Evolutionary conservation across 1,140 invertebrate species (phyloP), one percentile per base, ranked within the genome.

Genomic region (Rhopalosiphum padi): DNA sequence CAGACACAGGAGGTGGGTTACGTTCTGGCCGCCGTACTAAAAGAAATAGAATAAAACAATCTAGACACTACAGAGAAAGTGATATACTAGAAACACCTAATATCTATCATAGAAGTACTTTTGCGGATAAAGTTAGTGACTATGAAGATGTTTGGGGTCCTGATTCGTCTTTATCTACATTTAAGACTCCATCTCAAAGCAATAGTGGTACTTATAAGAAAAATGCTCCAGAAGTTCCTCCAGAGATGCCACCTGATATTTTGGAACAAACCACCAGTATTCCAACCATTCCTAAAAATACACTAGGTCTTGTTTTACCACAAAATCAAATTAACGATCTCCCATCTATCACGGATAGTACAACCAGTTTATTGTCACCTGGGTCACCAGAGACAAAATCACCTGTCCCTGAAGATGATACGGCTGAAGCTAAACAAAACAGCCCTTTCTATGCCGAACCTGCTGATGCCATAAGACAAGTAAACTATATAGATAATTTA

Each of bases 131-230:
- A 96, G 97, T 98, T 43, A 98, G 98, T 94, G 98, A 99, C 95
- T 99, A 99, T 95, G 98, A 99, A 95, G 98, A 99, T 95, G 97
- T 99, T 94, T 99, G 98, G 98, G 97, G 96, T 68, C 97, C 96
- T 86, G 97, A 98, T 95, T 93, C 94, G 2, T 77, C 91, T 48
- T 85, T 95, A 48, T 94, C 94, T 1, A 95, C 95, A 1, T 95
- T 95, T 85, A 95, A 95, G 85, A 94, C 95, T 25, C 90, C 93
- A 96, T 94, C 94, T 94, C 92, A 94, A 94, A 94, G 37, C 48
- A 91, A 91, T 22, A 93, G 48, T n/a, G 94, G 53, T 9, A 82
- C 83, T 51, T 87, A 88, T 41, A 94, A 94, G 25, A 94, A 82
- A 53, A 93, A 93, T 60, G 60, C 68, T 85, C 55, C 68, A 35